Evolutionary conservation across 2,113 vertebrate genomes (phyloP), one percentile per base, ranked within the genome.

Genomic region (Baryphthengus martii): DNA sequence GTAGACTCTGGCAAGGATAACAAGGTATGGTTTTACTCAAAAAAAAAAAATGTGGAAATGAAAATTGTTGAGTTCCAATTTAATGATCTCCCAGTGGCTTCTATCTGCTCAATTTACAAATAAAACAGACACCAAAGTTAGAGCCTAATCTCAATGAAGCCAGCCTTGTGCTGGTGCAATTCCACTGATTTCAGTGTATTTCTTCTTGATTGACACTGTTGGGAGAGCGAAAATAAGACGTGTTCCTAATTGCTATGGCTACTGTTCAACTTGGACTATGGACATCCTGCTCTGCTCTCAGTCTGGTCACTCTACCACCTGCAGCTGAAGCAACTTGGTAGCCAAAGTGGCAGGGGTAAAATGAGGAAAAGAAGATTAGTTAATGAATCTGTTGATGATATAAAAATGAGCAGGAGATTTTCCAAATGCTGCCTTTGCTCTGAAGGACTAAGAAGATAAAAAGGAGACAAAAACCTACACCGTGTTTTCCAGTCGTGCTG

Each of bases 71-170:
- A 63, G 37, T 84, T 86, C 75, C 0, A 0, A 81, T 78, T 88
- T 89, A 77, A 82, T 53, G 80, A 88, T 91, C 47, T 91, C 93
- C 72, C 88, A 80, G 82, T 65, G 85, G 35, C 88, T 96, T 94
- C 95, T 90, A 67, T 90, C 91, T 95, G 95, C 85, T 96, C 88
- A 90, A 61, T 96, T 95, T 94, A 90, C 88, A 97, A 92, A 86
- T 84, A 86, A 93, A 97, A 94, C 71, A 91, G 90, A 86, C 56
- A 91, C 59, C 29, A 40, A 91, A 56, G 68, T 78, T 63, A 59
- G 25, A 92, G 31, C 28, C 28, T 68, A 67, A 78, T 75, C 56
- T 88, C 85, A 72, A 6, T 33, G 75, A 93, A 95, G 84, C 47
- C 25, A 61, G 15, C n/a, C 45, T 56, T 80, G 31, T 52, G 39